Evolutionary conservation across 2,888 invertebrate genomes (phyloP), one percentile per base, ranked within the genome.

Genomic region (Blera fallax): DNA sequence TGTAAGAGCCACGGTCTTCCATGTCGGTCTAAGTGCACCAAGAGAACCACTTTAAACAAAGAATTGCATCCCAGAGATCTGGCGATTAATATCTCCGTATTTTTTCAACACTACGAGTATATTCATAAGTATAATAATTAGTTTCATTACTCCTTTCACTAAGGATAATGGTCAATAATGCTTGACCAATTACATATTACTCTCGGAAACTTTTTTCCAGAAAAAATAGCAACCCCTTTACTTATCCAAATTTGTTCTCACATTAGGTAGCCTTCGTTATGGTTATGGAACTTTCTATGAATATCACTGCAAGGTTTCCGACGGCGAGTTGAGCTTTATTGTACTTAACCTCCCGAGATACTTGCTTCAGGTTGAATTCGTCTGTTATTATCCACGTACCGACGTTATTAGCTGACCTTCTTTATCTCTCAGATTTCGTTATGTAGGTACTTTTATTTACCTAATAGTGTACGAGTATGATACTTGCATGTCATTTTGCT

Each of bases 341-440:
- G 18, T 73, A 32, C 50, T 73, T 50, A 60, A 72, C 34, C 72
- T 50, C 50, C 37, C 16, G 52, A 52, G 27, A 62, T 27, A 16
- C 14, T 21, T 18, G 18, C n/a, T 50, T 21, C 5, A 16, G 45
- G 32, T 69, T 58, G 18, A 69, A 56, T 48, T 32, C 34, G n/a
- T 37, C 27, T 27, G 16, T 5, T 45, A 8, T 5, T 14, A 24
- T 50, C 34, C 18, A 50, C 18, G 37, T 62, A 43, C 48, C 18
- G 16, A 32, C 48, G n/a, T 29, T 62, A 43, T 21, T 64, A 32
- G 62, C 43, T 73, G 62, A 62, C 73, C 73, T 73, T 62, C 24
- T 62, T 69, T 69, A 37, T 60, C 58, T 37, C 34, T 14, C 27
- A 72, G 16, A 48, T 72, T 72, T 24, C 16, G 0, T 45, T 56